Evolutionary conservation across 2,888 invertebrate species (phyloP), one percentile per base, ranked within the genome.

Genomic region (Cataglyphis cursor): DNA sequence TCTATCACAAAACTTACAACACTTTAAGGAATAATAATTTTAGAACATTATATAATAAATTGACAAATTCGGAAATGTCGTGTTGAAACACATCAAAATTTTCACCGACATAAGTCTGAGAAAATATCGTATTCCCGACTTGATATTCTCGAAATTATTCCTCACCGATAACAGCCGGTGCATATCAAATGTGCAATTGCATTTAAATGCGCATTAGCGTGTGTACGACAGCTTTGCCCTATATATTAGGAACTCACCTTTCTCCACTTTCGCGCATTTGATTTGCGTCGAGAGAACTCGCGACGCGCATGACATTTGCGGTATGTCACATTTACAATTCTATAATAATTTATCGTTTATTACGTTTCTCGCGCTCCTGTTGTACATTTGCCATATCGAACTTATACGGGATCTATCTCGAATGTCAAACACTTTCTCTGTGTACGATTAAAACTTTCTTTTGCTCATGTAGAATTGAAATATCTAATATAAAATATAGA

Each of bases 231-330:
- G 38, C 62, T 83, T 66, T 65, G 57, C 31, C 70, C 75, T 64
- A 75, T 66, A 76, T 83, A 59, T 73, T 48, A 70, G 65, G 65
- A 83, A 76, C 21, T n/a, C 51, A 65, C 80, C 70, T 81, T 82
- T 83, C 81, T 84, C 75, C 85, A 90, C 88, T 90, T 88, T 89
- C 89, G 57, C 84, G 62, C 65, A 65, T 85, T 85, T 66, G 35
- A 78, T 89, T 83, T 75, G 62, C 73, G 85, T 73, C 84, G 78
- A 57, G 54, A 66, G 65, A 66, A 41, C 31, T 35, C 44, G 44
- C 12, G 59, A 12, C 44, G 72, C 18, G 31, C 31, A 35, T 44
- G 41, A 62, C 35, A 72, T 72, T 48, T 10, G 31, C 12, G 6
- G n/a, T 73, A 0, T n/a, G 48, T n/a, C 21, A 59, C 44, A 72